Evolutionary conservation across 2,113 vertebrate genomes (phyloP), one percentile per base, ranked within the genome.

Genomic region (Asarcornis scutulata): DNA sequence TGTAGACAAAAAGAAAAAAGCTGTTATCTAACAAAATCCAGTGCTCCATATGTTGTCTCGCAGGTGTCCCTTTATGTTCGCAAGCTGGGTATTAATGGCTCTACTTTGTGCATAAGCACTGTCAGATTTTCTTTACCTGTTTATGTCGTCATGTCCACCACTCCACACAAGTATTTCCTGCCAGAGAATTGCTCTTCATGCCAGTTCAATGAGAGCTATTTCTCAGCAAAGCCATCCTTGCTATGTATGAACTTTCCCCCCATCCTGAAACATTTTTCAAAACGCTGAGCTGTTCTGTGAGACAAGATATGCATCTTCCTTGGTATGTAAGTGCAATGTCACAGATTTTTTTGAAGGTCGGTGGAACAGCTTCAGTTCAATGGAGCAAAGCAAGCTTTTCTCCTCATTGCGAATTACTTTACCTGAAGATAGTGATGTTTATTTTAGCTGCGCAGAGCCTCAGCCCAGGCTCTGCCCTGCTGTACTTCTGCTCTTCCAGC

Each of bases 11-110:
- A 89, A 79, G 63, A 29, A 83, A 88, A 86, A 81, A 88, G 69
- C 84, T 94, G 94, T 90, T 95, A 88, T 83, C 86, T 96, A 96
- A 95, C 88, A 92, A 90, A 96, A 89, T 81, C 95, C 97, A 96
- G 88, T 11, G 75, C 82, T 94, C 93, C 95, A 93, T 79, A 83
- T 93, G 91, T 38, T 88, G 86, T 88, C 85, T 83, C 83, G 76
- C 96, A 97, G 96, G 89, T 95, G 95, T 90, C 90, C 71, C 75
- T 97, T 97, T 96, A 96, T 94, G 71, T 84, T 92, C 55, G 66
- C 2, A 9, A 81, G 75, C 82, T 17, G 73, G 88, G 66, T 38
- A 81, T 96, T 97, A 96, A 95, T 53, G 26, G 13, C 66, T 91
- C 56, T n/a, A 87, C 68, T 80, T 93, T 94, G 72, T 89, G 66